Percentiles rank a stretch among this genome's conserved stretches.
phyloP scores from a whole-genome alignment of 2,888 invertebrate species.

The Pterobdella sp. region DNA sequence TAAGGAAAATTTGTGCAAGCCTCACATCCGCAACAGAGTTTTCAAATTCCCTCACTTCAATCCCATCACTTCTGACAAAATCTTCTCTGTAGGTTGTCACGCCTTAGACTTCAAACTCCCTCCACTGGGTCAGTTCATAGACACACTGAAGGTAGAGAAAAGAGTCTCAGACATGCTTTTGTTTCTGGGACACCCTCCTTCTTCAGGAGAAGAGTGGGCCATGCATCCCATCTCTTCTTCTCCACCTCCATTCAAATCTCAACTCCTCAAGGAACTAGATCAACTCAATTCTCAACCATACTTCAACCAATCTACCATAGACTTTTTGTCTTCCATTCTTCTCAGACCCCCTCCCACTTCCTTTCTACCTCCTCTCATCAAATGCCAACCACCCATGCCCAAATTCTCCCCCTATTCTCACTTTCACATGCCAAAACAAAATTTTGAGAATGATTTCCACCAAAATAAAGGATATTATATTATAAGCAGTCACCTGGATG shows the following conservation, averaged over 20 bases:
- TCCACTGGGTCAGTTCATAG: neutral
- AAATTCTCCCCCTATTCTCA: neutral
- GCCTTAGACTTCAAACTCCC: constrained; percentile 8
- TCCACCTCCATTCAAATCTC: neutral
- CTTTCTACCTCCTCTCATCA: constrained; percentile 6
- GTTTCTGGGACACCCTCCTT: neutral
- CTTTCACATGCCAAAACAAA: too few species aligned
- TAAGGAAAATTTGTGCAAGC: neutral
- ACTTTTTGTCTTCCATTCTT: neutral
- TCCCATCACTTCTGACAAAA: neutral
- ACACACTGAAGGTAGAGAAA: neutral
- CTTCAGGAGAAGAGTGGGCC: constrained; percentile 8
- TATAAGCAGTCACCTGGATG: too few species aligned
- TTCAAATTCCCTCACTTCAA: neutral
- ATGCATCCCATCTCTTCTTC: neutral
- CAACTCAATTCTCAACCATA: neutral
- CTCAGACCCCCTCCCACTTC: neutral
- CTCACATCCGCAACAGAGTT: neutral
- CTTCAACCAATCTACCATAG: neutral
- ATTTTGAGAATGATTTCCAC: too few species aligned
- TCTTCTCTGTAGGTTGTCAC: neutral
- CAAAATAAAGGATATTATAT: too few species aligned
- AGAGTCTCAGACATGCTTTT: neutral
- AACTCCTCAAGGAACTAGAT: neutral
- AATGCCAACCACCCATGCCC: too few species aligned